phyloP scores from a whole-genome alignment of 64 coral and sea anemone genomes.

The Stichodactyla mertensii region DNA sequence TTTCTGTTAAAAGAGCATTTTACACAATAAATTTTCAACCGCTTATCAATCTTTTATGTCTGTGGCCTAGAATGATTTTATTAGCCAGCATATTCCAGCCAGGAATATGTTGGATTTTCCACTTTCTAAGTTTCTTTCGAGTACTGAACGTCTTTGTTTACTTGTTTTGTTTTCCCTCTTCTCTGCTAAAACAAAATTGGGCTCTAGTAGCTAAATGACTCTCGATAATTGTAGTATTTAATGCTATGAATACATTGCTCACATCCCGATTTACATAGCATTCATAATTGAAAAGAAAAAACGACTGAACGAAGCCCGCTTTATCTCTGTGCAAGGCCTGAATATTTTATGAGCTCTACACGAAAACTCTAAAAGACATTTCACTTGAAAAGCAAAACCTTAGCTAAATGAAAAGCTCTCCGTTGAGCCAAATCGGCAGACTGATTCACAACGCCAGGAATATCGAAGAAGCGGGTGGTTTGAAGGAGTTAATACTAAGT shows the following conservation, averaged over 20 bases:
- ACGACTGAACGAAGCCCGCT: not conserved
- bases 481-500: not conserved
- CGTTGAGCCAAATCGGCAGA: not conserved
- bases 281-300: not conserved
- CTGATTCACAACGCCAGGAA: not conserved
- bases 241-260: conserved; percentile 6
- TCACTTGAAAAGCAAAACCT: not conserved
- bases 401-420: not conserved
- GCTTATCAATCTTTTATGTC: not conserved
- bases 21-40: conserved; percentile 6
- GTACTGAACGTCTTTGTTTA: not conserved
- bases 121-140: not conserved
- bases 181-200: not conserved
- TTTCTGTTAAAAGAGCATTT: conserved; percentile 22
- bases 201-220: not conserved
- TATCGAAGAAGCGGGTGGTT: not conserved
- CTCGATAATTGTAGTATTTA: not conserved
- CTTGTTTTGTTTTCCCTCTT: not conserved
- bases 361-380: not conserved
- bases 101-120: not conserved
- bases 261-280: conserved; percentile 7
- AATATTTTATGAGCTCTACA: not conserved
- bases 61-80: not conserved
- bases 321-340: not conserved
- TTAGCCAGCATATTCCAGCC: not conserved